A percentile compares a stretch with the other conserved stretches of the same genome.
phyloP scores from a whole-genome alignment of 2,888 invertebrate species.

The Scrobipalpa costella region DNA sequence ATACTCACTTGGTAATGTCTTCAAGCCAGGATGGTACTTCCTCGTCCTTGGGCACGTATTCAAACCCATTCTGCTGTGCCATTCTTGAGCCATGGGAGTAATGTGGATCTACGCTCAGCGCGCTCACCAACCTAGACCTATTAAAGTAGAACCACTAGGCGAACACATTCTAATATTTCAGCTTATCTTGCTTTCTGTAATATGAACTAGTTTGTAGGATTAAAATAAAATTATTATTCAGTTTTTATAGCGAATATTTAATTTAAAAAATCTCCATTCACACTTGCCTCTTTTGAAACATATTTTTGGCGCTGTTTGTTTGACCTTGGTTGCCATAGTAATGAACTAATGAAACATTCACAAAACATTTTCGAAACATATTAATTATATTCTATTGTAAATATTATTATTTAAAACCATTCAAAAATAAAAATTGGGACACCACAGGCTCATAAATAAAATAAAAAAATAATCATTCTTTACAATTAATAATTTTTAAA shows the following conservation, averaged over 20 bases:
- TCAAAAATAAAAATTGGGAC: no score
- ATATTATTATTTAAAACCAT: no score
- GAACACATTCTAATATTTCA: conserved; percentile 29
- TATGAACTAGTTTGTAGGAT: conserved; percentile 29
- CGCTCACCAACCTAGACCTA: conserved; percentile 20
- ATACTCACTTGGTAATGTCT: conserved; percentile 70
- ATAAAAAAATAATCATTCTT: background rate
- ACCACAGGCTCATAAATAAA: no score
- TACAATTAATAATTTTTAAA: background rate
- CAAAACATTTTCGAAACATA: no score
- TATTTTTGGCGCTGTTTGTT: conserved; percentile 76
- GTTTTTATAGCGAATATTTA: conserved; percentile 36
- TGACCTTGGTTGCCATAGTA: conserved; percentile 73
- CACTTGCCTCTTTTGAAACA: conserved; percentile 75
- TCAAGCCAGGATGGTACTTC: conserved; percentile 70
- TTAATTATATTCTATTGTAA: no score
- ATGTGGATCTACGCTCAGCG: conserved; percentile 22
- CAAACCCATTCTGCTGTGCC: conserved; percentile 65
- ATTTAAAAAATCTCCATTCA: conserved; percentile 44
- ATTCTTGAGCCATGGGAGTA: conserved; percentile 66
- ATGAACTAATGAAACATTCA: conserved; percentile 33
- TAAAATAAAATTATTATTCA: conserved; percentile 40
- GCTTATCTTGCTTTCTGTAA: conserved; percentile 25
- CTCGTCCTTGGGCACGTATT: conserved; percentile 54
- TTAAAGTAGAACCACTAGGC: conserved; percentile 1